A percentile compares a stretch with the other conserved stretches of the same genome.
Conservation (phyloP, 2,797 vertebrate genomes). For the Sebastolobus alascanus region DNA sequence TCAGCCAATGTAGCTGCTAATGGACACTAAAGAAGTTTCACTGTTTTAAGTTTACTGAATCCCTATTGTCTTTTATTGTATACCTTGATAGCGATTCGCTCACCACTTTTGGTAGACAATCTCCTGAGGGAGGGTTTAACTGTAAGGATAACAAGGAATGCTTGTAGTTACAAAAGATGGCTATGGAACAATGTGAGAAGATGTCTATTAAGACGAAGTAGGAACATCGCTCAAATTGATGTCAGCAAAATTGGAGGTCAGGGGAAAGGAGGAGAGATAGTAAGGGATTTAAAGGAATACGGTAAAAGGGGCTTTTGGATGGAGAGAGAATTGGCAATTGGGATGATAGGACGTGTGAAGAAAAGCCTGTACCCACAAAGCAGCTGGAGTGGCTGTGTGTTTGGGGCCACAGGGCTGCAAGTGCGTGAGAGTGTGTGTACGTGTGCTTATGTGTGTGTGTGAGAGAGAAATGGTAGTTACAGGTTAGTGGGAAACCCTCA, state of each 20-base stretch:
- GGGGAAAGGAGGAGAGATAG: slow-evolving; percentile 1
- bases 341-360: slow-evolving; percentile 39
- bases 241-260: slow-evolving; percentile 16
- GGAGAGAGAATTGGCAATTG: slow-evolving; percentile 36
- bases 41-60: background rate
- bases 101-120: background rate
- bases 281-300: slow-evolving; percentile 25
- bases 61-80: background rate
- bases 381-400: slow-evolving; percentile 47
- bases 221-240: slow-evolving; percentile 24
- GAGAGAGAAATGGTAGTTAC: slow-evolving; percentile 55
- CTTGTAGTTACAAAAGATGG: slow-evolving; percentile 4
- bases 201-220: slow-evolving; percentile 2
- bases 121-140: background rate
- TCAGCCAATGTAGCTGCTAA: background rate
- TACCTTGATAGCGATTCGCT: background rate
- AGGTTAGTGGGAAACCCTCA: slow-evolving; percentile 69
- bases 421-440: slow-evolving; percentile 15
- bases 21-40: background rate
- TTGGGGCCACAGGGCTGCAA: slow-evolving; percentile 43
- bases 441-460: slow-evolving; percentile 4
- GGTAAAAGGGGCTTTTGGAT: slow-evolving; percentile 12
- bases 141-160: slow-evolving; percentile 1
- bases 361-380: slow-evolving; percentile 48
- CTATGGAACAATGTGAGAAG: background rate